A percentile compares a stretch with the other conserved stretches of the same genome.
These are phyloP conservation scores for Agrotis segetum DNA, from an alignment of 2,888 invertebrate species.

Conservation along the genomic window DNA sequence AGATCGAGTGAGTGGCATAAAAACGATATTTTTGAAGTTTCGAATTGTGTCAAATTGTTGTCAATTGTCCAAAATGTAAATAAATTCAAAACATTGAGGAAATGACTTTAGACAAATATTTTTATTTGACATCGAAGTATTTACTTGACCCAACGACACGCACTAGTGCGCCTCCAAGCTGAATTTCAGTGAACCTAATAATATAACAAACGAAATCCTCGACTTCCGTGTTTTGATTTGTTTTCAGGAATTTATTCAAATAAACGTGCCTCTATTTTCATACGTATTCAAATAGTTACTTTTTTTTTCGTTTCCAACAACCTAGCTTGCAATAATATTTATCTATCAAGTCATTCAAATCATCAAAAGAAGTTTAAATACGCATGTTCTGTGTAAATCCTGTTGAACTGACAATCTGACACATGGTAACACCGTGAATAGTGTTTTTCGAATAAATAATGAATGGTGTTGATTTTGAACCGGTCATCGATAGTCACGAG, in stretches of 20 bases:
- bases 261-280: constrained; percentile 28
- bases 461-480: constrained; percentile 73
- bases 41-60: too few relatives aligned
- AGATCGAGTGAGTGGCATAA: too few relatives aligned
- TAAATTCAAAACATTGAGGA: too few relatives aligned
- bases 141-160: too few relatives aligned
- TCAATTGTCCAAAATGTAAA: too few relatives aligned
- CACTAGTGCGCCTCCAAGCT: too few relatives aligned
- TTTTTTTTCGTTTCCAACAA: constrained; percentile 19
- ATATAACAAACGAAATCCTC: constrained; percentile 2
- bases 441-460: constrained; percentile 74
- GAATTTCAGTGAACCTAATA: not conserved
- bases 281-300: constrained; percentile 6
- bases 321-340: constrained; percentile 3
- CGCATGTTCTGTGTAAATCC: constrained; percentile 18
- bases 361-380: constrained; percentile 18
- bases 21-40: too few relatives aligned
- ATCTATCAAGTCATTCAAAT: constrained; percentile 11
- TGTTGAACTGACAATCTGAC: constrained; percentile 13
- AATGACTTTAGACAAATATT: too few relatives aligned
- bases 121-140: too few relatives aligned
- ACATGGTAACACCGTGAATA: constrained; percentile 51
- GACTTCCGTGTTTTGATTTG: constrained; percentile 28
- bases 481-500: constrained; percentile 72
- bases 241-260: constrained; percentile 33